Conservation (phyloP, 2,797 vertebrate genomes). For the Amphiprion clarkii region DNA sequence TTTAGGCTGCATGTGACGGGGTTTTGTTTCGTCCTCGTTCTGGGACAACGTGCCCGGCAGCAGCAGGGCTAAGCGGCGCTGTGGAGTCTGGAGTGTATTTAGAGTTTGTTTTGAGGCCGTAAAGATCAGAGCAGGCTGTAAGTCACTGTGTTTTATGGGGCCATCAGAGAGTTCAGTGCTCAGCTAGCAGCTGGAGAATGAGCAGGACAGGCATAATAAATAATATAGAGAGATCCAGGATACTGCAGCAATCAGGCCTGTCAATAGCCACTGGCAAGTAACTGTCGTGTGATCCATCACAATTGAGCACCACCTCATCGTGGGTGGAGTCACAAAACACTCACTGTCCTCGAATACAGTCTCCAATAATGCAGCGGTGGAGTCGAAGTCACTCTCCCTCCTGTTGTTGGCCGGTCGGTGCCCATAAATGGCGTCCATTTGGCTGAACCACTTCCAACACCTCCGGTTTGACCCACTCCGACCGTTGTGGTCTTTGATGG, state of each 20-base stretch:
- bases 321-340: too few relatives aligned
- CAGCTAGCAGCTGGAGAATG: slow-evolving; percentile 39
- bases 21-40: background rate
- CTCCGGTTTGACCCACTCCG: too few relatives aligned
- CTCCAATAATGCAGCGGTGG: too few relatives aligned
- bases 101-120: slow-evolving; percentile 53
- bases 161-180: slow-evolving; percentile 9
- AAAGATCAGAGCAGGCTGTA: slow-evolving; percentile 46
- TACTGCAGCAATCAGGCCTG: slow-evolving; percentile 6
- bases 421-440: too few relatives aligned
- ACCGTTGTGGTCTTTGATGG: too few relatives aligned
- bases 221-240: slow-evolving; percentile 3
- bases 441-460: too few relatives aligned
- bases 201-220: slow-evolving; percentile 27
- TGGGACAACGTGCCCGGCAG: slow-evolving; percentile 12
- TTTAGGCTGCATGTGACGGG: background rate
- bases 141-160: slow-evolving; percentile 35
- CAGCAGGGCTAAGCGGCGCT: slow-evolving; percentile 30
- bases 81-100: slow-evolving; percentile 23
- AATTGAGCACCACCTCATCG: too few relatives aligned
- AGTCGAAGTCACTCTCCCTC: too few relatives aligned
- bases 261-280: background rate
- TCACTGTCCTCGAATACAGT: too few relatives aligned
- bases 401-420: too few relatives aligned
- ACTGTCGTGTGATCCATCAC: too few relatives aligned